These are phyloP conservation scores for Lemur catta DNA, from an alignment of 2,797 vertebrate species.

Conservation along the genomic window DNA sequence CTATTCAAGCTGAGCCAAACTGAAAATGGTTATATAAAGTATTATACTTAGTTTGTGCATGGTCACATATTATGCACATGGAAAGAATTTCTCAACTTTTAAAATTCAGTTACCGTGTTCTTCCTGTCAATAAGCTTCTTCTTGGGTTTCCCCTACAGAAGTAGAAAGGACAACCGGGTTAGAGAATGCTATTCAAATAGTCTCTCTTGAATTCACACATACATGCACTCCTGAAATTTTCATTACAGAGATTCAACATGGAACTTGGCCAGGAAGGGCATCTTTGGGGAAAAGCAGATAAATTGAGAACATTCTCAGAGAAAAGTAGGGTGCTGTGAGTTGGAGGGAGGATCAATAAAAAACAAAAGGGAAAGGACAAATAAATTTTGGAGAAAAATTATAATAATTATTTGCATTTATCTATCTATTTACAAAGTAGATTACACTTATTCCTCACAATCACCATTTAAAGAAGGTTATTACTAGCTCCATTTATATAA, in stretches of 20 bases:
- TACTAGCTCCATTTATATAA: background rate
- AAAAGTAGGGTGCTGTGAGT: background rate
- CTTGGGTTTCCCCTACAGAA: constrained; percentile 79
- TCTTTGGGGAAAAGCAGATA: background rate
- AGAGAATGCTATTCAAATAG: background rate
- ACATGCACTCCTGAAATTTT: background rate
- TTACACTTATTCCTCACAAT: background rate
- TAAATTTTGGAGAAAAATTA: background rate
- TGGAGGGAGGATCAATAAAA: background rate
- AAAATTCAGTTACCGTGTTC: constrained; percentile 82
- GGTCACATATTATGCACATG: background rate
- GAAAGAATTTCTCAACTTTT: constrained; percentile 60
- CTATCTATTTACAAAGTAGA: background rate
- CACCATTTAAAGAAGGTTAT: background rate
- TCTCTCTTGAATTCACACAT: background rate
- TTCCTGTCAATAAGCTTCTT: constrained; percentile 79
- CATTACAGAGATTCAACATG: background rate
- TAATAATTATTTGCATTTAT: background rate
- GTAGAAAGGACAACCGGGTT: constrained; percentile 64
- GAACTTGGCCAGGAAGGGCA: background rate
- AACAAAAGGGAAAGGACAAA: background rate
- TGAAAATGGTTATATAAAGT: constrained; percentile 10
- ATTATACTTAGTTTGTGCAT: background rate
- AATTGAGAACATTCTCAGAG: background rate
- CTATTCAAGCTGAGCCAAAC: constrained; percentile 8